Evolutionary conservation across 2,113 vertebrate genomes (phyloP), one percentile per base, ranked within the genome.

Genomic region (Stomatorhinus ivindoensis): DNA sequence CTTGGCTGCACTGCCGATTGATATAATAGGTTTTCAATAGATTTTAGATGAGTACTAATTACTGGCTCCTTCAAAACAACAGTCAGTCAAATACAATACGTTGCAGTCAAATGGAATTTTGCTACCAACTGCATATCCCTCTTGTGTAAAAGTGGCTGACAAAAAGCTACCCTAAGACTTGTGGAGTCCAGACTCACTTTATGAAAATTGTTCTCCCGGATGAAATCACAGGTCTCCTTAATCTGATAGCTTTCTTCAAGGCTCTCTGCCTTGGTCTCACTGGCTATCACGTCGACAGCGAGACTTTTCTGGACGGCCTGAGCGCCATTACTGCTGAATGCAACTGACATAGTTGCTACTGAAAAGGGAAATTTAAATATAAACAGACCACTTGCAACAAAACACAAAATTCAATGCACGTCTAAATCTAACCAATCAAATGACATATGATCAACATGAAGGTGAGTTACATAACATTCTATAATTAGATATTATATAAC

Each of bases 221-320:
- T 94, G 90, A 96, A 96, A 13, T 92, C 92, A 11, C 94, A 95
- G 1, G 94, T 96, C n/a, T 94, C 89, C 0, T 73, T 89, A 0
- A 96, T 94, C 87, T 95, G 91, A 91, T 95, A 96, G 2, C 91
- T 11, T 65, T 93, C 93, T 1, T 93, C 89, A 0, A 95, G 91
- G 87, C 92, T 91, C 4, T 92, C 92, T 11, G 19, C 55, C 8
- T 69, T 19, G 10, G 87, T 61, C 2, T 11, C 39, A 21, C 35
- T 65, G 19, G 46, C 39, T 6, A 21, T 15, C 21, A 11, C 0
- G 15, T 35, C 9, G 9, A 87, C 87, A 65, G 39, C 4, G 15
- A 65, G 31, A 9, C 31, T 39, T 44, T 87, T 53, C 35, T 87
- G 87, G 35, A 87, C 27, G 55, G 39, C 19, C 55, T 87, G 53